Conservation (phyloP, 2,797 vertebrate genomes). For the Tangara arthus region DNA sequence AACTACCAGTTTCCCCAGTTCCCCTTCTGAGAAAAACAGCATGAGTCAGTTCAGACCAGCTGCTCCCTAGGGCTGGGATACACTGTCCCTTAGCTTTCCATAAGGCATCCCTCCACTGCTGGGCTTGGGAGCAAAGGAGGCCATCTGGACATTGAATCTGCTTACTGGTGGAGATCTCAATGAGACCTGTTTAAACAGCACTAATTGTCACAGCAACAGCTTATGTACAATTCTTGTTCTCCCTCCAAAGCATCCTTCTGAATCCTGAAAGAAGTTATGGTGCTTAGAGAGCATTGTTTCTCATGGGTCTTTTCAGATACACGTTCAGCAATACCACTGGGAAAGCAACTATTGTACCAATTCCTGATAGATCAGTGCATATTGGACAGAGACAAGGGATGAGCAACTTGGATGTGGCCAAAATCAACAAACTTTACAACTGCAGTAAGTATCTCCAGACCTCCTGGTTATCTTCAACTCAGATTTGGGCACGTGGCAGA, state of each 20-base stretch:
- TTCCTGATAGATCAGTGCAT: slow-evolving; percentile 81
- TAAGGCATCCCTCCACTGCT: background rate
- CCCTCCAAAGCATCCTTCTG: background rate
- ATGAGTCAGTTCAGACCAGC: background rate
- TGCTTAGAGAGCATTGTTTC: background rate
- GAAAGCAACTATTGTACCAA: slow-evolving; percentile 85
- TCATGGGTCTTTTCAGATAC: slow-evolving; percentile 68
- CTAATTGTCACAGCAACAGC: background rate
- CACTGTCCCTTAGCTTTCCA: background rate
- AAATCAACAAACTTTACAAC: slow-evolving; percentile 86
- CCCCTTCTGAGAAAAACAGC: background rate
- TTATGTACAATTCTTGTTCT: background rate
- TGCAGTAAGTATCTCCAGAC: slow-evolving; percentile 73
- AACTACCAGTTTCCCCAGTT: background rate
- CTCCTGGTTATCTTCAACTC: background rate
- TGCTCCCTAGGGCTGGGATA: background rate
- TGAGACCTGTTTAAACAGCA: background rate
- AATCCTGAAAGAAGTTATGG: background rate
- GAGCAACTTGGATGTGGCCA: slow-evolving; percentile 83
- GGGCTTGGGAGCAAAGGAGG: background rate
- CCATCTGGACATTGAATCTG: background rate
- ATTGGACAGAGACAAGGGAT: slow-evolving; percentile 87
- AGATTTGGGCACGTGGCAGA: background rate
- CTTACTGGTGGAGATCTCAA: background rate
- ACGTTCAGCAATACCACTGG: slow-evolving; percentile 82